Evolutionary conservation across 2,888 invertebrate genomes (phyloP), one percentile per base, ranked within the genome.

Genomic region (Pandemis corylana): DNA sequence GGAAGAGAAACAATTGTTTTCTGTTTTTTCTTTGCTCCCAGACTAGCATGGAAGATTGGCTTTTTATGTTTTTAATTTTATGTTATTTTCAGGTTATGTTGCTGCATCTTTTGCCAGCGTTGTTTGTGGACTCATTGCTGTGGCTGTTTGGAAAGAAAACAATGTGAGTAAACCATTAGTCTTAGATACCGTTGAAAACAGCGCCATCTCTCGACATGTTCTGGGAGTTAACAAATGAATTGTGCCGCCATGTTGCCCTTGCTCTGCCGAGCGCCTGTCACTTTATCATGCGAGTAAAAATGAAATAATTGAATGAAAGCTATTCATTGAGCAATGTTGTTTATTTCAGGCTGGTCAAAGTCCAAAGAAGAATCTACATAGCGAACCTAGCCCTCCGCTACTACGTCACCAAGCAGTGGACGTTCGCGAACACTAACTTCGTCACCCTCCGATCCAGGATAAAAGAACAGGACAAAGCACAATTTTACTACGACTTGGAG

Each of bases 321-420:
- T 20, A 20, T 20, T 20, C 13, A 49, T 12, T 44, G 9, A 7
- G 9, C 44, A 44, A 36, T 36, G 7, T 1, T 28, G 7, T n/a
- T 7, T 53, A n/a, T 86, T 85, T 7, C 85, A 98, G 98, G 90
- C 93, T 98, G 76, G 89, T 98, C 10, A 96, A 95, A 88, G 85
- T 98, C 42, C 98, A 98, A 85, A 95, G 97, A n/a, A 96, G 96
- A 79, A 96, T 99, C 67, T 98, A 96, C 88, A 95, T 95, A 36
- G 97, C 98, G 0, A 96, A 97, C 82, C 91, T 94, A 71, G 97
- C 97, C 0, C 86, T 99, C 2, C 92, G 95, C 13, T 97, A 97
- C 86, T 99, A 98, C 84, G 94, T 97, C 0, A 95, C 94, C 0
- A 96, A 97, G 81, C 95, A 97, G 78, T 99, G 98, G 98, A 91